phyloP scores from a whole-genome alignment of 2,797 vertebrate species.

The Masticophis lateralis region DNA sequence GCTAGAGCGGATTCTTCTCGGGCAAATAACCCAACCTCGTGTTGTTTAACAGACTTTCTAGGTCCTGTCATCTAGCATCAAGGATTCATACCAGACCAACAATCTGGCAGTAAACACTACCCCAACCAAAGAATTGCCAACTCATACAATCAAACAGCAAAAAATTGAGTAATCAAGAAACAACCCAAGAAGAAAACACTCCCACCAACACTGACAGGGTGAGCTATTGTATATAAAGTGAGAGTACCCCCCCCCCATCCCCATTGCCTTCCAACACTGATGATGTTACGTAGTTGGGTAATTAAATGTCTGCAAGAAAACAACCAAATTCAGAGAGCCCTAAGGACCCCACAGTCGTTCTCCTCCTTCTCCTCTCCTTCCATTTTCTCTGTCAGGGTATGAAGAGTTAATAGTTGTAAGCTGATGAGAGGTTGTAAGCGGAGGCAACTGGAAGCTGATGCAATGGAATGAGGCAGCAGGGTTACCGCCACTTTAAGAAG shows the following conservation, averaged over 20 bases:
- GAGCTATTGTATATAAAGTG: neutral
- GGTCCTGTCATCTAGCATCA: slow-evolving; percentile 11
- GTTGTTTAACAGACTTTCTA: slow-evolving; percentile 46
- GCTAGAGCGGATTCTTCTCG: slow-evolving; percentile 42
- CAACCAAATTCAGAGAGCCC: neutral
- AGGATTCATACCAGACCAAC: neutral
- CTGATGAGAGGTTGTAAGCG: too few species aligned
- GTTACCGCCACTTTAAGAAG: too few species aligned
- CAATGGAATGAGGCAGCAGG: too few species aligned
- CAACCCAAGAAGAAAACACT: neutral
- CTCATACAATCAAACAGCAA: neutral
- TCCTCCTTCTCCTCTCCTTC: too few species aligned
- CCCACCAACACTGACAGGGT: neutral
- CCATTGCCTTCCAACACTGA: neutral
- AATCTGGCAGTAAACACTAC: neutral
- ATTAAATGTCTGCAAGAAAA: neutral
- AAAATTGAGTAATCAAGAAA: neutral
- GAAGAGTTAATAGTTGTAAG: too few species aligned
- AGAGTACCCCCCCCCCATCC: neutral
- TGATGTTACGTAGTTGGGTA: neutral
- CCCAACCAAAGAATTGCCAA: neutral
- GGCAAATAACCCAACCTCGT: slow-evolving; percentile 54
- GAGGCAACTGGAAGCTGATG: too few species aligned
- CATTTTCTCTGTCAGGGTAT: too few species aligned
- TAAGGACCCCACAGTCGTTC: neutral